phyloP scores from a whole-genome alignment of 2,797 vertebrate species.

The Mormyrus hasselquistii region DNA sequence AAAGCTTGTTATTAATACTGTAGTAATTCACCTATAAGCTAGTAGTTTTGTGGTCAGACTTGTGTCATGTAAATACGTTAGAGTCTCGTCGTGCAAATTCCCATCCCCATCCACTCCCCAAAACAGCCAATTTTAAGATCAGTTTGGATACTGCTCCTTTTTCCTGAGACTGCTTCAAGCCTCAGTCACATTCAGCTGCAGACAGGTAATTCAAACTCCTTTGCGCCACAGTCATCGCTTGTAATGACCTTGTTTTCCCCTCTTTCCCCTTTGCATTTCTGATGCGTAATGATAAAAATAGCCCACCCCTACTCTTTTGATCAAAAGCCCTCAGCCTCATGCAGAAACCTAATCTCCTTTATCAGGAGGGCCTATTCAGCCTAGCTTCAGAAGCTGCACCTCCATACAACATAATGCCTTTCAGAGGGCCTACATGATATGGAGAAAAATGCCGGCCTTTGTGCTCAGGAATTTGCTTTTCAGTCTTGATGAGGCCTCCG shows the following conservation, averaged over 20 bases:
- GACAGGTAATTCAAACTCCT: conserved; percentile 61
- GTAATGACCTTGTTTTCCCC: conserved; percentile 50
- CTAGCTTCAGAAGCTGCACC: conserved; percentile 3
- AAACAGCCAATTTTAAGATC: neutral
- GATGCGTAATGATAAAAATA: conserved; percentile 45
- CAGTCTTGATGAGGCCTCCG: neutral
- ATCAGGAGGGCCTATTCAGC: conserved; percentile 50
- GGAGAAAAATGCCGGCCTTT: conserved; percentile 10
- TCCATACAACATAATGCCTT: conserved; percentile 16
- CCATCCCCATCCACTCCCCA: neutral
- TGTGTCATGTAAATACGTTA: neutral
- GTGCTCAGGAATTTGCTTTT: conserved; percentile 12
- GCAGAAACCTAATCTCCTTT: conserved; percentile 69
- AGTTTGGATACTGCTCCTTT: neutral
- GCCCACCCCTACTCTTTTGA: conserved; percentile 65
- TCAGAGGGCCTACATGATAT: conserved; percentile 20
- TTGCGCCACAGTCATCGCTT: conserved; percentile 48
- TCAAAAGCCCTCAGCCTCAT: conserved; percentile 59
- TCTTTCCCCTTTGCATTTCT: conserved; percentile 41
- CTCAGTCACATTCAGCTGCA: neutral
- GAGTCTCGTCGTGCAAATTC: neutral
- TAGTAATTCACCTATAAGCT: neutral
- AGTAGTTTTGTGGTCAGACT: neutral
- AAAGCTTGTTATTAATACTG: neutral
- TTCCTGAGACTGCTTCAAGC: neutral